A percentile compares a stretch with the other conserved stretches of the same genome.
Evolutionary conservation across 1,140 invertebrate genomes (phyloP).

Genomic region (Drosophila lacteicornis): DNA sequence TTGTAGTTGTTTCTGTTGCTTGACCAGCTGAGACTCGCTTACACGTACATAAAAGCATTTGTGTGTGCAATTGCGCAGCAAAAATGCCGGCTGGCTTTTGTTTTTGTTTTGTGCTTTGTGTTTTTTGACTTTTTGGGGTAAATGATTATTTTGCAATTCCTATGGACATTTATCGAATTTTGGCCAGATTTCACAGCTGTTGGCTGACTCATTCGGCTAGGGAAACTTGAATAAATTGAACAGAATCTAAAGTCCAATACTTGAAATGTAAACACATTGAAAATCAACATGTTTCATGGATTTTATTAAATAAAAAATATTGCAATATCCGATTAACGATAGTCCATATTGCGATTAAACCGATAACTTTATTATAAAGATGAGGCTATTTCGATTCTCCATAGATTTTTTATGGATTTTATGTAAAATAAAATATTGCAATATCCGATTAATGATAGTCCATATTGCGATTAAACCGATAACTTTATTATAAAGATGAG

Average conservation of each 20-base stretch:
- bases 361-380: no score
- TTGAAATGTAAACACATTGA: no score
- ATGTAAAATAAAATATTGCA: no score
- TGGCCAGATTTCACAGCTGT: constrained; percentile 33
- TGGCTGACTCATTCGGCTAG: constrained; percentile 10
- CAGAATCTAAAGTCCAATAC: neutral
- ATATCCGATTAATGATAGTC: no score
- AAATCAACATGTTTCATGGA: no score
- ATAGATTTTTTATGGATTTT: neutral
- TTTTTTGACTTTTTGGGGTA: constrained; percentile 12
- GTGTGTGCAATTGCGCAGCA: constrained; percentile 73
- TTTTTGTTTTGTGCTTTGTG: constrained; percentile 45
- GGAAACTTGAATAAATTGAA: neutral
- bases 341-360: no score
- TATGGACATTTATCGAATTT: constrained; percentile 18
- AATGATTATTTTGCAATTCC: constrained; percentile 35
- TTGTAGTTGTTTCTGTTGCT: constrained; percentile 51
- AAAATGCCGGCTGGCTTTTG: constrained; percentile 65
- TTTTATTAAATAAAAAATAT: no score
- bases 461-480: no score
- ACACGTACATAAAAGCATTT: constrained; percentile 1
- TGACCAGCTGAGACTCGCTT: constrained; percentile 70
- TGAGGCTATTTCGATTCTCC: no score
- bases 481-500: no score
- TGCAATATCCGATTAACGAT: no score